Conservation (phyloP, 1,140 invertebrate species). For the Musca domestica region DNA sequence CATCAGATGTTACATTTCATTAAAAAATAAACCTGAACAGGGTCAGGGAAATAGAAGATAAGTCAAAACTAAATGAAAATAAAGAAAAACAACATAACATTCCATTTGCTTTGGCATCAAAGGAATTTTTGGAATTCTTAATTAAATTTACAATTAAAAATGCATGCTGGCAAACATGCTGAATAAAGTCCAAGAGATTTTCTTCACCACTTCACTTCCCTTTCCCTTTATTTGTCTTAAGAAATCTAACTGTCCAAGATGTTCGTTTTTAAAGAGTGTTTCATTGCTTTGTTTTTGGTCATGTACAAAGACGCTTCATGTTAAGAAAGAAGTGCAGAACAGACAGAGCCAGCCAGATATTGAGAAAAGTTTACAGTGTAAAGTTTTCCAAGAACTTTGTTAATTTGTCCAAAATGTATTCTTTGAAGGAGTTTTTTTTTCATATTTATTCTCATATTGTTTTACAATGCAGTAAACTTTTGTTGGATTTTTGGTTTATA, state of each 20-base stretch:
- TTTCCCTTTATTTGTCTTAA: not conserved
- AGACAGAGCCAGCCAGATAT: too few relatives aligned
- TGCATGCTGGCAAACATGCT: constrained; percentile 12
- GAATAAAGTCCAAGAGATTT: too few relatives aligned
- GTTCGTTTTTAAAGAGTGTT: not conserved
- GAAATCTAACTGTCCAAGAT: constrained; percentile 7
- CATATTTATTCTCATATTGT: not conserved
- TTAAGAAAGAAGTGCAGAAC: too few relatives aligned
- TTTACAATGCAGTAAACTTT: not conserved
- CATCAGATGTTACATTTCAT: too few relatives aligned
- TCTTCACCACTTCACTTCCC: not conserved
- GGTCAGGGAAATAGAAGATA: too few relatives aligned
- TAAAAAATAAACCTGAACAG: too few relatives aligned
- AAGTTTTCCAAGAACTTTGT: constrained; percentile 13
- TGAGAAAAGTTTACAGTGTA: not conserved
- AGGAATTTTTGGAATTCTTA: constrained; percentile 31
- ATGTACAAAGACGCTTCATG: too few relatives aligned
- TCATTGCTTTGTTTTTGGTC: not conserved
- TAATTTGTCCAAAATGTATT: constrained; percentile 16
- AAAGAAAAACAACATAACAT: too few relatives aligned
- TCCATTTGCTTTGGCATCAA: constrained; percentile 24
- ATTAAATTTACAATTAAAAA: constrained; percentile 31
- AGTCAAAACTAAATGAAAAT: too few relatives aligned
- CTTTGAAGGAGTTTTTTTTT: not conserved
- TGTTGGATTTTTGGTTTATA: not conserved